Evolutionary conservation across 1,140 invertebrate species (phyloP).

Genomic region (Phocides pigmalion): DNA sequence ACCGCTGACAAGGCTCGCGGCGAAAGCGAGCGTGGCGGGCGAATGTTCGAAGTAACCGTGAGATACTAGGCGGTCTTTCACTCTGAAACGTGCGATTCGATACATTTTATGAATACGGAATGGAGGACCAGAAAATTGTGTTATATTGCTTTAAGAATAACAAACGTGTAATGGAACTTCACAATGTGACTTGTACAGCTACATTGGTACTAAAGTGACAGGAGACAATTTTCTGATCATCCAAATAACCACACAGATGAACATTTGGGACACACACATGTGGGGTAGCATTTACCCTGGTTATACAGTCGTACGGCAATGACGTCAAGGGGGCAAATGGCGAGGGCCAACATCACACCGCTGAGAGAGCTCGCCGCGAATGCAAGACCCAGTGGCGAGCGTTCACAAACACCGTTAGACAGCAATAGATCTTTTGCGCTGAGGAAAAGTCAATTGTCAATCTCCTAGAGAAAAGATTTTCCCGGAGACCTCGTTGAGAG

Average conservation of each 20-base stretch:
- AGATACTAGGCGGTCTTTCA: conserved; percentile 84
- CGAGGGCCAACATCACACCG: conserved; percentile 88
- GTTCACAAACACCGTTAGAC: conserved; percentile 82
- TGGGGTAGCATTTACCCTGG: conserved; percentile 86
- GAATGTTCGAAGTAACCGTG: conserved; percentile 82
- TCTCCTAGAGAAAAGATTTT: no score
- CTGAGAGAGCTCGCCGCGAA: conserved; percentile 90
- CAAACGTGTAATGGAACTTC: no score
- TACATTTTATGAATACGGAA: background rate
- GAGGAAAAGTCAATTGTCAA: conserved; percentile 41
- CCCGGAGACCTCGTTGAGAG: no score
- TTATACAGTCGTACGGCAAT: conserved; percentile 93
- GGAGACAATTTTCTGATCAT: background rate
- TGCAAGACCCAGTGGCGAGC: conserved; percentile 85
- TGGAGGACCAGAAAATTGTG: conserved; percentile 6
- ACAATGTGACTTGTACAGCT: no score
- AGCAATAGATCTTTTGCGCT: conserved; percentile 85
- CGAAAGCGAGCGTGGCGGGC: conserved; percentile 86
- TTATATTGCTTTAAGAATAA: no score
- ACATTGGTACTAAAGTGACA: no score
- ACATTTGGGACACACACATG: background rate
- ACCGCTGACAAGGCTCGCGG: conserved; percentile 89
- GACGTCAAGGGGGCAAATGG: conserved; percentile 94
- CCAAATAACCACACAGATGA: background rate
- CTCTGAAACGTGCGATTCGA: conserved; percentile 55